Evolutionary conservation across 2,888 invertebrate genomes (phyloP).

Genomic region (Pelosia muscerda): DNA sequence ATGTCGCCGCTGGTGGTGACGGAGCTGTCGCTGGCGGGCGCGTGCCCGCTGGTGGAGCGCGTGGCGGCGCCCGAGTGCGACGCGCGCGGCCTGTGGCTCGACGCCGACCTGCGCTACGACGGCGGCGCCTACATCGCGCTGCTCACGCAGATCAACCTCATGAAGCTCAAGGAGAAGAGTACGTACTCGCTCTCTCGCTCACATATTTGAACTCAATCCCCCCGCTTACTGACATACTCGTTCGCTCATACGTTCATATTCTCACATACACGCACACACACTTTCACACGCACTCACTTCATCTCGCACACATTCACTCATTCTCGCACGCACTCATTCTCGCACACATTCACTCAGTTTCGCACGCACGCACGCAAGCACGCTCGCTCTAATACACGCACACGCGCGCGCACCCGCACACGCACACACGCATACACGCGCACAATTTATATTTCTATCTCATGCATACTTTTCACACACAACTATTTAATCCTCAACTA

Average conservation of each 20-base stretch:
- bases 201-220: not conserved
- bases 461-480: too few relatives aligned
- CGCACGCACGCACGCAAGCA: too few relatives aligned
- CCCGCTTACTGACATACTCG: not conserved
- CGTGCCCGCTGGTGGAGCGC: slow-evolving; percentile 89
- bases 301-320: not conserved
- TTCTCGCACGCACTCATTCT: not conserved
- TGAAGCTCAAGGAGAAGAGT: slow-evolving; percentile 85
- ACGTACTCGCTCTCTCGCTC: slow-evolving; percentile 35
- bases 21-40: slow-evolving; percentile 90
- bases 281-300: not conserved
- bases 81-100: slow-evolving; percentile 95
- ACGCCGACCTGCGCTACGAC: slow-evolving; percentile 93
- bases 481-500: too few relatives aligned
- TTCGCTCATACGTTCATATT: not conserved
- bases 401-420: too few relatives aligned
- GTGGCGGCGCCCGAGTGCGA: slow-evolving; percentile 90
- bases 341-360: too few relatives aligned
- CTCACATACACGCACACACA: not conserved
- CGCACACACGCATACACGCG: too few relatives aligned
- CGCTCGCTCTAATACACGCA: too few relatives aligned
- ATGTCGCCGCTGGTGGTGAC: slow-evolving; percentile 94
- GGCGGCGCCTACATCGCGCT: slow-evolving; percentile 93
- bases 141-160: slow-evolving; percentile 94
- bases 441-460: too few relatives aligned